Conservation (phyloP, 2,113 vertebrate genomes). For the Ornithorhynchus anatinus region DNA sequence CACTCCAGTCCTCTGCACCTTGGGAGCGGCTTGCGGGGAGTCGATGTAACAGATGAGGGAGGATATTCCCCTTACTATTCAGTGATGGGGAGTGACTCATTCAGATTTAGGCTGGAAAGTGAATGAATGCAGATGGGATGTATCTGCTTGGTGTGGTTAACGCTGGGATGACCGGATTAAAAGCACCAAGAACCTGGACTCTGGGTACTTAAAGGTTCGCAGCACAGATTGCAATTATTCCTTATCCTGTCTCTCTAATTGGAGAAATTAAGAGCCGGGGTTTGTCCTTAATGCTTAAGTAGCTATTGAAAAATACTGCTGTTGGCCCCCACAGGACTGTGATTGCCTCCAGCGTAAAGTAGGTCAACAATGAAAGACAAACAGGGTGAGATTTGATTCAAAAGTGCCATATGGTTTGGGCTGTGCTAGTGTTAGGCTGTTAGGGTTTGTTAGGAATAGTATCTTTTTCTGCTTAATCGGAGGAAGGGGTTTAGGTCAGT, state of each 20-base stretch:
- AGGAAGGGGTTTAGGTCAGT: too few relatives aligned
- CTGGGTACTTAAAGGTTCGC: too few relatives aligned
- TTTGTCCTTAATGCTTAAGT: too few relatives aligned
- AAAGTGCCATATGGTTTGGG: slow-evolving; percentile 20
- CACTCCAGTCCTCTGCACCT: neutral
- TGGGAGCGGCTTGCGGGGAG: neutral
- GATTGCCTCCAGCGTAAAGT: slow-evolving; percentile 26
- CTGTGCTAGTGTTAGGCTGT: too few relatives aligned
- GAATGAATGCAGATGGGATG: neutral
- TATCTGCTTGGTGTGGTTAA: too few relatives aligned
- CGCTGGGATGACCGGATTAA: too few relatives aligned
- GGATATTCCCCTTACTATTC: slow-evolving; percentile 28
- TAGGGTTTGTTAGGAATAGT: too few relatives aligned
- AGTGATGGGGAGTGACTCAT: neutral
- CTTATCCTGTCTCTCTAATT: too few relatives aligned
- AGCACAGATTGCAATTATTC: too few relatives aligned
- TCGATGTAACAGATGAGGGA: neutral
- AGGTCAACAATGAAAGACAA: slow-evolving; percentile 24
- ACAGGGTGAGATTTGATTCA: slow-evolving; percentile 29
- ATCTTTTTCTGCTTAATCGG: too few relatives aligned
- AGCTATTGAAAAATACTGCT: slow-evolving; percentile 11
- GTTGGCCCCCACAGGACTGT: slow-evolving; percentile 29
- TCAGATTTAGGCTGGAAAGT: neutral
- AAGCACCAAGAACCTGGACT: too few relatives aligned
- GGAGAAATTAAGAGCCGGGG: too few relatives aligned